These are phyloP conservation scores for Aspidoscelis tigris DNA, from an alignment of 2,113 vertebrate genomes.

Conservation along the genomic window DNA sequence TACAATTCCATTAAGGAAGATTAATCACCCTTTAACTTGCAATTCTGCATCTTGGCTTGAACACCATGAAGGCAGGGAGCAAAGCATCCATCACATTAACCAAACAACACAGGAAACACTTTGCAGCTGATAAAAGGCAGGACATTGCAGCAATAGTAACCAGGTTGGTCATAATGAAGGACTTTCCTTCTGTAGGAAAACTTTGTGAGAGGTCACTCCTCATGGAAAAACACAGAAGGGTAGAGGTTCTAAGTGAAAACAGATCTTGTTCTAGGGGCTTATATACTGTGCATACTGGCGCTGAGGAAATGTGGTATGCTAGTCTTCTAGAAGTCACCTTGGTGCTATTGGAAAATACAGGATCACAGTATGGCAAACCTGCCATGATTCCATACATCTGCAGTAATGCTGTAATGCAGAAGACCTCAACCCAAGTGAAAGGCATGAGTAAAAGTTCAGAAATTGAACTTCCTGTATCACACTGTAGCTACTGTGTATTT, in stretches of 20 bases:
- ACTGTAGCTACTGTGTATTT: too few relatives aligned
- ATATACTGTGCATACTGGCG: background rate
- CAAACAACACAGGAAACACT: constrained; percentile 52
- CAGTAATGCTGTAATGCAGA: rapidly evolving
- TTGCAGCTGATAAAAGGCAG: constrained; percentile 35
- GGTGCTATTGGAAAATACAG: rapidly evolving
- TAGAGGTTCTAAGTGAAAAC: background rate
- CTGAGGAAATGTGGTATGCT: background rate
- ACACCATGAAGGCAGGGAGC: constrained; percentile 59
- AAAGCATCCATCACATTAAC: constrained; percentile 69
- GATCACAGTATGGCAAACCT: background rate
- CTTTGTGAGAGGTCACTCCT: background rate
- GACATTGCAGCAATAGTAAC: background rate
- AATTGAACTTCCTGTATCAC: background rate
- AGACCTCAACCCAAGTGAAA: background rate
- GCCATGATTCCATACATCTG: background rate
- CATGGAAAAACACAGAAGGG: background rate
- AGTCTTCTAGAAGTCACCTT: background rate
- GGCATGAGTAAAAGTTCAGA: background rate
- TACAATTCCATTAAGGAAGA: constrained; percentile 68
- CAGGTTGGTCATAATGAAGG: background rate
- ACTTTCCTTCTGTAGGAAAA: constrained; percentile 5
- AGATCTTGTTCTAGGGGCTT: background rate
- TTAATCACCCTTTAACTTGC: constrained; percentile 72
- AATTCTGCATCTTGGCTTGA: constrained; percentile 60